phyloP scores from a whole-genome alignment of 2,797 vertebrate species.

The Falco novaeseelandiae region DNA sequence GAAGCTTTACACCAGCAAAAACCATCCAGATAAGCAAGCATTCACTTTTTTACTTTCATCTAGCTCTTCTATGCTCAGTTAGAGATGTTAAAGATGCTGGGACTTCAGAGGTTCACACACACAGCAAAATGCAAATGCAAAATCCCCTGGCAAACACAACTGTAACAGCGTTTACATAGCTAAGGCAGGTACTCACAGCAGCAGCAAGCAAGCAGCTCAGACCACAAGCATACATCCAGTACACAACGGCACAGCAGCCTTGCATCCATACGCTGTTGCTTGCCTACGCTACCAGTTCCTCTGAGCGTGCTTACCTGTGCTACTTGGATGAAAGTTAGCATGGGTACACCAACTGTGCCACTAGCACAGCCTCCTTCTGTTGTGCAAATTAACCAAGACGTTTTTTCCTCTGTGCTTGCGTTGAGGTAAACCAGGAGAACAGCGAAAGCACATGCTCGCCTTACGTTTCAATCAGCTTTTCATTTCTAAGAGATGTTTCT shows the following conservation, averaged over 20 bases:
- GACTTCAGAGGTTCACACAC: not conserved
- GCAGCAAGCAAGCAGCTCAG: not conserved
- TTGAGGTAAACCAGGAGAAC: not conserved
- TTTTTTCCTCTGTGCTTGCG: not conserved
- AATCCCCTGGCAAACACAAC: not conserved
- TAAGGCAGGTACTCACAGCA: not conserved
- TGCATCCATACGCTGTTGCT: rapidly evolving
- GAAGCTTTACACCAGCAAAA: not conserved
- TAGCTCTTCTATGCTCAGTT: not conserved
- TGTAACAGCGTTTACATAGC: not conserved
- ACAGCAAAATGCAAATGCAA: not conserved
- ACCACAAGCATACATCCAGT: not conserved
- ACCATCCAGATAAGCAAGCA: not conserved
- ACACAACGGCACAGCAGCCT: not conserved
- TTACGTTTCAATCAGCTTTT: not conserved
- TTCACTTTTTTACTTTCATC: not conserved
- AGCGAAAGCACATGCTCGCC: not conserved
- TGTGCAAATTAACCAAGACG: not conserved
- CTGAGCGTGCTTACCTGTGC: not conserved
- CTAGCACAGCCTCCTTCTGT: not conserved
- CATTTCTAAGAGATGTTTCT: not conserved
- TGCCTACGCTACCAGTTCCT: rapidly evolving
- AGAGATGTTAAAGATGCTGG: not conserved
- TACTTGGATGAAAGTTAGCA: not conserved
- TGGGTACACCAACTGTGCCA: rapidly evolving